phyloP scores from a whole-genome alignment of 2,113 vertebrate genomes.

The Phrynocephalus versicolor region DNA sequence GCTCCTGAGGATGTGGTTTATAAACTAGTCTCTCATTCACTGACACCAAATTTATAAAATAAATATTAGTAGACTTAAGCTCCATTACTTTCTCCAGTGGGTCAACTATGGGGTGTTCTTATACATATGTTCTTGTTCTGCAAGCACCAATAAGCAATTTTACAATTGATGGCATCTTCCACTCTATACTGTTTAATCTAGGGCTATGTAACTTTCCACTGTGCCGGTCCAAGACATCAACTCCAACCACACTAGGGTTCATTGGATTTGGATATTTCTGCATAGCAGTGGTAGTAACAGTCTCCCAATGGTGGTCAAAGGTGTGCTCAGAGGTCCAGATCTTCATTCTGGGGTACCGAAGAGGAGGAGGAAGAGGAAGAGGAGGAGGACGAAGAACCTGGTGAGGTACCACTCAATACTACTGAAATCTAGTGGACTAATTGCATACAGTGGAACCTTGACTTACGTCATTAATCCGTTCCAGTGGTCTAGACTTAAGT shows the following conservation, averaged over 20 bases:
- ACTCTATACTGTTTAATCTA: constrained; percentile 92
- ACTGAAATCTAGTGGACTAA: too few relatives aligned
- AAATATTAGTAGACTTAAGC: constrained; percentile 93
- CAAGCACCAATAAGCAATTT: constrained; percentile 92
- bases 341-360: constrained; percentile 65
- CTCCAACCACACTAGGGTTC: constrained; percentile 94
- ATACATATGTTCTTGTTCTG: constrained; percentile 89
- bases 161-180: constrained; percentile 96
- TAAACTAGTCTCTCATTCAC: constrained; percentile 94
- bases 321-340: constrained; percentile 82
- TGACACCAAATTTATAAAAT: constrained; percentile 95
- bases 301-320: constrained; percentile 94
- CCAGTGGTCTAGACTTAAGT: too few relatives aligned
- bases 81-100: constrained; percentile 87
- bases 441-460: too few relatives aligned
- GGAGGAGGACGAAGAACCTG: too few relatives aligned
- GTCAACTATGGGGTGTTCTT: constrained; percentile 94
- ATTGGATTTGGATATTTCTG: constrained; percentile 98
- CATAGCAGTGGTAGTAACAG: constrained; percentile 94
- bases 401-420: too few relatives aligned
- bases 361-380: too few relatives aligned
- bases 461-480: too few relatives aligned
- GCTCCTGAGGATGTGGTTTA: constrained; percentile 91
- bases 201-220: constrained; percentile 90
- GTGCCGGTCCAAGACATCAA: constrained; percentile 89